Percentiles rank a stretch among this genome's conserved stretches.
phyloP scores from a whole-genome alignment of 2,888 invertebrate species.

The Thecocarcelia acutangulata region DNA sequence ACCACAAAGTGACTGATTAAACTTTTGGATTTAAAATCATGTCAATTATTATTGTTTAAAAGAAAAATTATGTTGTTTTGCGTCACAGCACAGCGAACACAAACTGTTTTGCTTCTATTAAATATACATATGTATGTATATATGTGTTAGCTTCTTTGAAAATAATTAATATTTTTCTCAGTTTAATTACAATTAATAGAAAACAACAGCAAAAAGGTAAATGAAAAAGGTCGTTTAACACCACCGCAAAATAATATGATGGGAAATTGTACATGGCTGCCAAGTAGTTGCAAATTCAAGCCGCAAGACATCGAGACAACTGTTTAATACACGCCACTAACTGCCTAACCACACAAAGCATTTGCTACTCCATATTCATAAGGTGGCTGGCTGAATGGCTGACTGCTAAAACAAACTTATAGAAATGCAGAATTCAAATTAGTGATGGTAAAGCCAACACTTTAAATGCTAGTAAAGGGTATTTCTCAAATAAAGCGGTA shows the following conservation, averaged over 20 bases:
- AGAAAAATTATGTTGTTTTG: not conserved
- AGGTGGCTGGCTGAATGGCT: slow-evolving; percentile 13
- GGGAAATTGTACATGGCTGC: slow-evolving; percentile 46
- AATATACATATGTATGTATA: too few relatives aligned
- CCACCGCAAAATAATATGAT: slow-evolving; percentile 51
- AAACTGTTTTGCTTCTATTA: not conserved
- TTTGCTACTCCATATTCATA: slow-evolving; percentile 46
- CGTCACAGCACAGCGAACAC: slow-evolving; percentile 26
- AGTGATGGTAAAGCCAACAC: slow-evolving; percentile 13
- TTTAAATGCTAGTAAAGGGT: not conserved
- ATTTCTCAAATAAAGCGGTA: not conserved
- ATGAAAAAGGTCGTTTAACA: slow-evolving; percentile 66
- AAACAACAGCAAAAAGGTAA: slow-evolving; percentile 28
- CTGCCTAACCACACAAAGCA: slow-evolving; percentile 35
- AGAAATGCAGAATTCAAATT: not conserved
- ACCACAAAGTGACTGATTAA: too few relatives aligned
- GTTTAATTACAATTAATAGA: slow-evolving; percentile 50
- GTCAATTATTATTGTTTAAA: not conserved
- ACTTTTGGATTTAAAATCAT: too few relatives aligned
- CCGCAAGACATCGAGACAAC: slow-evolving; percentile 39
- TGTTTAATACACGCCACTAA: slow-evolving; percentile 39
- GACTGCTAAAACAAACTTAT: not conserved
- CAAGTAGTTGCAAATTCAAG: slow-evolving; percentile 21
- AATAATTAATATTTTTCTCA: slow-evolving; percentile 53
- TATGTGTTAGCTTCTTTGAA: slow-evolving; percentile 25